These are phyloP conservation scores for Eonycteris spelaea DNA, from an alignment of 2,113 vertebrate genomes.

Conservation along the genomic window DNA sequence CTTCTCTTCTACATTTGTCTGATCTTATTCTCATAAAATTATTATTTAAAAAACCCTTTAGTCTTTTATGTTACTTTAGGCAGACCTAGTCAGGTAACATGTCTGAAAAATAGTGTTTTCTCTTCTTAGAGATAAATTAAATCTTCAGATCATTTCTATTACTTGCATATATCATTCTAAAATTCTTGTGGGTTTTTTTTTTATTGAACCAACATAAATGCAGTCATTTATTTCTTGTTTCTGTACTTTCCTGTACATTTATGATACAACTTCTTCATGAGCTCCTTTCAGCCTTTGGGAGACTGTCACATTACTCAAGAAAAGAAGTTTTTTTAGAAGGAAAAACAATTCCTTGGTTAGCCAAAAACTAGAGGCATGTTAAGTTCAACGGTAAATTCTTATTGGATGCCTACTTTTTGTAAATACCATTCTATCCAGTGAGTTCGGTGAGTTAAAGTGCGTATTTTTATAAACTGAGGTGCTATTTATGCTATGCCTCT, in stretches of 20 bases:
- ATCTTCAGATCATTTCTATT: background rate
- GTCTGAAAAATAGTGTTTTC: background rate
- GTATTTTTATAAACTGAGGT: background rate
- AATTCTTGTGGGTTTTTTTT: conserved; percentile 11
- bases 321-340: conserved; percentile 6
- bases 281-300: background rate
- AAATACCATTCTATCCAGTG: background rate
- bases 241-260: background rate
- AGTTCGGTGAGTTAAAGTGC: background rate
- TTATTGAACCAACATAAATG: background rate
- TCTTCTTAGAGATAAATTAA: background rate
- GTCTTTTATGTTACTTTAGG: background rate
- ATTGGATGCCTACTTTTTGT: background rate
- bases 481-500: background rate
- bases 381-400: background rate
- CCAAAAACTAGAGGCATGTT: background rate
- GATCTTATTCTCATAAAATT: background rate
- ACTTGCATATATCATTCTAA: background rate
- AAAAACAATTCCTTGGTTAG: background rate
- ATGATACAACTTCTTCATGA: background rate
- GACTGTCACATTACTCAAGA: background rate
- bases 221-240: background rate
- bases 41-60: background rate
- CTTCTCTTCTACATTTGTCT: background rate
- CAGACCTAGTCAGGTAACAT: background rate